These are phyloP conservation scores for Nephrotoma flavescens DNA, from an alignment of 2,888 invertebrate species.

Conservation along the genomic window DNA sequence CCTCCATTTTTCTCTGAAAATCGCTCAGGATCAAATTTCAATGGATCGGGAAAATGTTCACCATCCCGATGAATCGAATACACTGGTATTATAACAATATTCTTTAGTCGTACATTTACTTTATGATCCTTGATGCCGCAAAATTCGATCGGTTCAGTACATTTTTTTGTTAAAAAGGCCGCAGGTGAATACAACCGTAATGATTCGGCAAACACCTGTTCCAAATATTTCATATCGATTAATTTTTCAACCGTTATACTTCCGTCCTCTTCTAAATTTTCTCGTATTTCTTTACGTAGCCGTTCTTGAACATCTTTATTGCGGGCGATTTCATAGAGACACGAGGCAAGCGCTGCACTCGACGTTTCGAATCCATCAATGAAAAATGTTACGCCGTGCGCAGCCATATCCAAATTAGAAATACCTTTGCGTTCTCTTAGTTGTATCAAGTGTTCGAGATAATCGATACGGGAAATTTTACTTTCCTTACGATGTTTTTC, in stretches of 20 bases:
- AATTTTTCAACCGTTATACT: slow-evolving; percentile 22
- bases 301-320: slow-evolving; percentile 18
- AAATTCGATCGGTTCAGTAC: slow-evolving; percentile 8
- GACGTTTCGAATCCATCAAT: slow-evolving; percentile 29
- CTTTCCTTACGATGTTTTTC: slow-evolving; percentile 18
- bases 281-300: slow-evolving; percentile 20
- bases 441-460: slow-evolving; percentile 24
- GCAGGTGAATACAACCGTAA: slow-evolving; percentile 7
- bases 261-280: slow-evolving; percentile 12
- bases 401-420: slow-evolving; percentile 16
- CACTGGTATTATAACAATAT: neutral
- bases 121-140: slow-evolving; percentile 5
- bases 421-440: slow-evolving; percentile 21
- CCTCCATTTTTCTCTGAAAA: slow-evolving; percentile 9
- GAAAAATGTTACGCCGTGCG: slow-evolving; percentile 26
- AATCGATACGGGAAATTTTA: slow-evolving; percentile 22
- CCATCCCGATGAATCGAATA: slow-evolving; percentile 1
- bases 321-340: slow-evolving; percentile 21
- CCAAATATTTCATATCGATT: slow-evolving; percentile 21
- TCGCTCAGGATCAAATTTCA: slow-evolving; percentile 8
- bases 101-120: neutral
- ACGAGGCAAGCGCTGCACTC: slow-evolving; percentile 19
- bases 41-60: slow-evolving; percentile 6
- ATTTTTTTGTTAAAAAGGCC: neutral
- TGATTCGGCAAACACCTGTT: slow-evolving; percentile 16